Conservation (phyloP, 2,113 vertebrate species). For the Gymnorhina tibicen region DNA sequence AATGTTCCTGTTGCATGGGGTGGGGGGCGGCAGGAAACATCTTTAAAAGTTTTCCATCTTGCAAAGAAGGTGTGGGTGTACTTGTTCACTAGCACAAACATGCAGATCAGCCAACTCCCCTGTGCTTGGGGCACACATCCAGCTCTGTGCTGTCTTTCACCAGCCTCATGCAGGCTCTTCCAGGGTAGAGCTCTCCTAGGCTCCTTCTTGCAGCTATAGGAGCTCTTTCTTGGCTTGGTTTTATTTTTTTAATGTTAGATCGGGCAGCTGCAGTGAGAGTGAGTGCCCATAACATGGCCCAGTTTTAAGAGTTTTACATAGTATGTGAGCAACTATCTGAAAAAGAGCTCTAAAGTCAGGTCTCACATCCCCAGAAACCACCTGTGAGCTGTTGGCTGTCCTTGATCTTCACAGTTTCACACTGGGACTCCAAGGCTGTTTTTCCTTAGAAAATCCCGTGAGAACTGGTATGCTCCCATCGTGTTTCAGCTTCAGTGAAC, state of each 20-base stretch:
- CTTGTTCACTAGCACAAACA: background rate
- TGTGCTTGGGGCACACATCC: background rate
- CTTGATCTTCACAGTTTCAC: background rate
- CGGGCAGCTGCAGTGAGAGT: background rate
- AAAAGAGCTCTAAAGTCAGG: background rate
- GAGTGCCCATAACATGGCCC: background rate
- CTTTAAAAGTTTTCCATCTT: background rate
- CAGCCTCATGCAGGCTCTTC: background rate
- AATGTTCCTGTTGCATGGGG: background rate
- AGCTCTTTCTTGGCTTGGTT: background rate
- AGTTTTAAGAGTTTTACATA: accelerated
- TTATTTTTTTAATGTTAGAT: background rate
- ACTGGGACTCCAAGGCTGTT: background rate
- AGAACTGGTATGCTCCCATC: background rate
- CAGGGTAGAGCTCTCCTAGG: background rate
- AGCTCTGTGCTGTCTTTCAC: background rate
- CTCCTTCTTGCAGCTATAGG: background rate
- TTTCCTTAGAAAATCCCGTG: background rate
- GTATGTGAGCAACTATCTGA: background rate
- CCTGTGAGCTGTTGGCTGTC: background rate
- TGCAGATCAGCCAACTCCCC: background rate
- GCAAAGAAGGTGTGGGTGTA: background rate
- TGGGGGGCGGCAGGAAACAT: accelerated
- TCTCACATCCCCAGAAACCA: background rate
- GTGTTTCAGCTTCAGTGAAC: background rate